Conservation (phyloP, 2,888 invertebrate species). For the Chrysomela aeneicollis region DNA sequence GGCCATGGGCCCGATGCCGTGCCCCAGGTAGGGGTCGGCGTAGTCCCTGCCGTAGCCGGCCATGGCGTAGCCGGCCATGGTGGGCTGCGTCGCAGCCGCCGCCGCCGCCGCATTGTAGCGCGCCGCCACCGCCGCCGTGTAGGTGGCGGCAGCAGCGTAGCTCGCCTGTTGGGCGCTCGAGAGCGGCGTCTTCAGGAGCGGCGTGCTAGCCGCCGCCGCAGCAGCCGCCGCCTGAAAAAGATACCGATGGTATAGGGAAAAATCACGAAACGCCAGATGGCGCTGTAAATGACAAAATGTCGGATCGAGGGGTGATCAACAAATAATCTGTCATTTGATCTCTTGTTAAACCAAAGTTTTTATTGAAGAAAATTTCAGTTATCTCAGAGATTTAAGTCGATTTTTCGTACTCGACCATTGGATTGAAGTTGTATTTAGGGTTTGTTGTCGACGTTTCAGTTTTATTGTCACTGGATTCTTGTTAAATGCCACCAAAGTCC, state of each 20-base stretch:
- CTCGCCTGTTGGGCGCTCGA: conserved; percentile 86
- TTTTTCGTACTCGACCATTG: too few species aligned
- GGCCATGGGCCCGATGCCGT: conserved; percentile 95
- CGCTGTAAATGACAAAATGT: too few species aligned
- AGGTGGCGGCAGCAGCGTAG: conserved; percentile 85
- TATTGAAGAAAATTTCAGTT: too few species aligned
- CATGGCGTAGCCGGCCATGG: conserved; percentile 73
- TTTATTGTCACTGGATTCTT: too few species aligned
- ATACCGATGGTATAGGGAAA: conserved; percentile 4
- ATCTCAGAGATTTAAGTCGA: too few species aligned
- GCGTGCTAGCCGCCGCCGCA: conserved; percentile 72
- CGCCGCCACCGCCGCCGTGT: conserved; percentile 78
- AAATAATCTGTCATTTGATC: too few species aligned
- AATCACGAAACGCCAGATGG: too few species aligned
- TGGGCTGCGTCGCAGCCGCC: conserved; percentile 77
- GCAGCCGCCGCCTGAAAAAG: conserved; percentile 58
- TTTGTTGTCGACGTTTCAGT: too few species aligned
- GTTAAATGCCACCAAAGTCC: too few species aligned
- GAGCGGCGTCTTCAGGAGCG: conserved; percentile 84
- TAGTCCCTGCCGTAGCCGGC: conserved; percentile 88
- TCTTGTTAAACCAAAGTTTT: too few species aligned
- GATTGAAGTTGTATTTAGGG: too few species aligned
- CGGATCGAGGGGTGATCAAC: too few species aligned
- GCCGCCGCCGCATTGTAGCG: conserved; percentile 70
- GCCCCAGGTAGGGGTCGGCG: conserved; percentile 93